A percentile compares a stretch with the other conserved stretches of the same genome.
These are phyloP conservation scores for Maconellicoccus hirsutus DNA, from an alignment of 1,140 invertebrate species.

Conservation along the genomic window DNA sequence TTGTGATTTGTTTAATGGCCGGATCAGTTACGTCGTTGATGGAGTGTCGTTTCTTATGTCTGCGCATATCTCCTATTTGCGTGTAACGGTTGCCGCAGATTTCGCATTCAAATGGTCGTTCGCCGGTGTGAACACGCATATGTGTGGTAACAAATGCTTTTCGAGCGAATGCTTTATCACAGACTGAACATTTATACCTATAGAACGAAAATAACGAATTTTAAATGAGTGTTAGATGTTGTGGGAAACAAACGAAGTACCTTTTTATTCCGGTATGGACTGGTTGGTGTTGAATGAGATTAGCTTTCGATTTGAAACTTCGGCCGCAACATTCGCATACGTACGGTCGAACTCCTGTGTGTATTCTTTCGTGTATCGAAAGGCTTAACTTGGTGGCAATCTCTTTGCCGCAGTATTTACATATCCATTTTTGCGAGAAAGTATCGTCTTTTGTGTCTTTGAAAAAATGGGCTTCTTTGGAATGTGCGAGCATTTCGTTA, in stretches of 20 bases:
- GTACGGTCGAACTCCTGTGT: conserved; percentile 14
- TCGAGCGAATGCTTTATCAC: background rate
- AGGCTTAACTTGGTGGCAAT: background rate
- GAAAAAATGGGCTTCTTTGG: background rate
- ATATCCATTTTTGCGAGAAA: background rate
- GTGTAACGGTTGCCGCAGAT: background rate
- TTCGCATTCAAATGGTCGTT: background rate
- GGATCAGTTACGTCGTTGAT: background rate
- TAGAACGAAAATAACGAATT: background rate
- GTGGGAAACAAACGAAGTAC: background rate
- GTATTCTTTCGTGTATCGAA: background rate
- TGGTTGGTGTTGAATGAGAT: background rate
- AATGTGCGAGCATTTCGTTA: background rate
- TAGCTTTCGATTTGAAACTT: background rate
- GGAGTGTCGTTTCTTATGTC: background rate
- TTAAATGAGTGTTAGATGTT: background rate
- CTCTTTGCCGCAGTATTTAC: conserved; percentile 3
- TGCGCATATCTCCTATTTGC: background rate
- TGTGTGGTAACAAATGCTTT: background rate
- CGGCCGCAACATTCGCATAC: background rate
- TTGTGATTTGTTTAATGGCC: background rate
- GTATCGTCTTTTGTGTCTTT: background rate
- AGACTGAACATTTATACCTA: conserved; percentile 8
- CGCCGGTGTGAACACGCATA: conserved; percentile 3
- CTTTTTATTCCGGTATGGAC: background rate